A percentile compares a stretch with the other conserved stretches of the same genome.
These are phyloP conservation scores for Epizoanthus illoricatus DNA, from an alignment of 92 coral and sea anemone species.

Conservation along the genomic window DNA sequence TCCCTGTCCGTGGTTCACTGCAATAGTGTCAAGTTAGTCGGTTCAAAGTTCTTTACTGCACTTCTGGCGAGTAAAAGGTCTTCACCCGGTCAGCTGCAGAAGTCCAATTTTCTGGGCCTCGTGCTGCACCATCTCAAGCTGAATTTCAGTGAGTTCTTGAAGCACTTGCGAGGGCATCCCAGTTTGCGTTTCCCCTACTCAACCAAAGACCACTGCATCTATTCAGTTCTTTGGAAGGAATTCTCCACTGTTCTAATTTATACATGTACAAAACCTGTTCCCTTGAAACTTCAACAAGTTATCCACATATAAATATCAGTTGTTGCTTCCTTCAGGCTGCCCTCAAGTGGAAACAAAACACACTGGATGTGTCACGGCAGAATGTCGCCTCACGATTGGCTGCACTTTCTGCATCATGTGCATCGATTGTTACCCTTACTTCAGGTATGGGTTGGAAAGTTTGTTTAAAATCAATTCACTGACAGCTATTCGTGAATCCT, in stretches of 20 bases:
- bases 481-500: neutral
- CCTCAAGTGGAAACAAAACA: constrained; percentile 95
- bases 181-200: no score
- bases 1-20: no score
- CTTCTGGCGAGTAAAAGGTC: no score
- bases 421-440: constrained; percentile 94
- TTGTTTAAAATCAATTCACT: no score
- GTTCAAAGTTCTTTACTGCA: neutral
- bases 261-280: neutral
- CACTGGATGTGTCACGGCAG: constrained; percentile 88
- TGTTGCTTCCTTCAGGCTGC: constrained; percentile 66
- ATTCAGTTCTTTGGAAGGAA: no score
- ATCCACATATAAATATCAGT: neutral
- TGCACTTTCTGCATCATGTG: constrained; percentile 97
- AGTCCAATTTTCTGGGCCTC: no score
- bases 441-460: constrained; percentile 61
- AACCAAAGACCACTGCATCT: no score
- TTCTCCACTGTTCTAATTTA: no score
- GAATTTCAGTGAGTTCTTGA: neutral
- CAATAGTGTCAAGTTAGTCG: neutral
- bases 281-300: neutral
- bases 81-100: no score
- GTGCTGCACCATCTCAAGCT: neutral
- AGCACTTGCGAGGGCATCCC: neutral
- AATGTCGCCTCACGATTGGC: constrained; percentile 96